Base-by-base conservation (phyloP, 1,140 invertebrate species). In the Ceratosolen fusciceps region DNA sequence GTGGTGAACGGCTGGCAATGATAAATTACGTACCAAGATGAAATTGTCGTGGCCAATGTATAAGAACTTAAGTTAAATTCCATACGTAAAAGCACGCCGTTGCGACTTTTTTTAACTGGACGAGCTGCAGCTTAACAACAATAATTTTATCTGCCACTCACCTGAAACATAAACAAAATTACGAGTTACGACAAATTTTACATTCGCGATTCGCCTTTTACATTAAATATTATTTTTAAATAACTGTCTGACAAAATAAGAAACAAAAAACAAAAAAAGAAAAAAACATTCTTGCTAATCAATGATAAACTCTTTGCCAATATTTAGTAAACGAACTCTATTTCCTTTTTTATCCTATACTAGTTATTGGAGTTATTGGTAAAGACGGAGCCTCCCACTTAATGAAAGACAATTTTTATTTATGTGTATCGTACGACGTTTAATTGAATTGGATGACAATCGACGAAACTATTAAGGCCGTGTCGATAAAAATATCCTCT, bases 141-240 rank as follows among this genome's bases (percentile, higher is more conserved):
- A 10, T n/a, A n/a, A 67, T 56, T 21, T 24, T 37, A 56, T 39
- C n/a, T 24, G 29, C 19, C 34, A 54, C 74, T 76, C 62, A 76
- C 74, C 74, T 76, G 74, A n/a, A 75, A 76, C 24, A 76, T n/a
- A 76, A 37, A 52, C 47, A 31, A 47, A 70, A 29, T 29, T 49
- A 47, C 19, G 8, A 49, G 26, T 70, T 9, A 49, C 24, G 47
- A 70, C 7, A 12, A 39, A 49, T 49, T 49, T 16, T 29, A 70
- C 26, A 12, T 39, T 21, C n/a, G n/a, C n/a, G n/a, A n/a, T n/a
- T n/a, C n/a, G 8, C 4, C 10, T 14, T 67, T 31, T 43, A 10
- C 4, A 67, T n/a, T n/a, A n/a, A n/a, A 43, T 43, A 43, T 7
- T 43, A 43, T 43, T 43, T 43, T 43, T n/a, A n/a, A n/a, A n/a